Base-by-base conservation (phyloP, 2,113 vertebrate species). In the Lota lota region DNA sequence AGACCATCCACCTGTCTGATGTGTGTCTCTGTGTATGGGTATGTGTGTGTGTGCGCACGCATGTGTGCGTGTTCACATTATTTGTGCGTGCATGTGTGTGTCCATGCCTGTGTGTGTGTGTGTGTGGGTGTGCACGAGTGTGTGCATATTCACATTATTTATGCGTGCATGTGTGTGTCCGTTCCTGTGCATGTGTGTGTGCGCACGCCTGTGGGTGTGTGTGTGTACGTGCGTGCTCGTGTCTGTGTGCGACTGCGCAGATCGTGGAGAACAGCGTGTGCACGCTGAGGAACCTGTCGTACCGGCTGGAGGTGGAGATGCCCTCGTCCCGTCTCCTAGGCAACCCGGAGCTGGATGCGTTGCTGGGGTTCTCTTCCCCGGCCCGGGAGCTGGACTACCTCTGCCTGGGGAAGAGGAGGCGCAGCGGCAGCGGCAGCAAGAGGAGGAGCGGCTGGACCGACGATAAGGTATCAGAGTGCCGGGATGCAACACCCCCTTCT, bases 231-330 rank as follows among this genome's bases (percentile, higher is more conserved):
- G 17, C 14, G 17, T 56, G 53, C 10, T 56, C 14, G 18, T 56
- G 53, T 56, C 17, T 56, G 18, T 56, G 53, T 56, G 53, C 14
- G 53, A n/a, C 10, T 56, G 53, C 53, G 17, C 7, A 99, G 97
- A 98, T 97, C 0, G 97, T 99, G 82, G 97, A 99, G 87, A 99
- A 99, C 76, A 98, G 97, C 1, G 95, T 98, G 57, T 99, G 97
- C 77, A 98, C 97, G 36, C 86, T 99, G 91, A 94, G 96, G 82
- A 99, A 99, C 92, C 93, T 99, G 58, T 99, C 97, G 0, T 99
- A 99, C 85, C 95, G 97, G 14, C 87, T 99, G 70, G 97, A 99
- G 74, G 92, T 98, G 78, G 97, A 99, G 88, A 97, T 98, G 84
- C 97, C 97, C 21, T 97, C 97, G 77, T 95, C 96, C 0, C 94